Conservation (phyloP, 2,113 vertebrate species). For the Poeciliopsis turrubarensis region DNA sequence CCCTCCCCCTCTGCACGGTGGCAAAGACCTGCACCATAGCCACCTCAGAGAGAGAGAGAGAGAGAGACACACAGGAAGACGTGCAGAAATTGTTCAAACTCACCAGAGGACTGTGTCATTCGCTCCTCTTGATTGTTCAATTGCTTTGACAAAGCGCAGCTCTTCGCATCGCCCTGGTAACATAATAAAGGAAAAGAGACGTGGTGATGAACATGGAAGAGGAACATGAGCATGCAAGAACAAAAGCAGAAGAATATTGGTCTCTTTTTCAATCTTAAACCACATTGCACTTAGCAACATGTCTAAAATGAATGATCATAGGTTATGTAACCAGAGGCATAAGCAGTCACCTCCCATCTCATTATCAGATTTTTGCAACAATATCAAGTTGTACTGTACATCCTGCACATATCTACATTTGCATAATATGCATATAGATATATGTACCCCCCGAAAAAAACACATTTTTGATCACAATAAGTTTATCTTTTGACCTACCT, state of each 20-base stretch:
- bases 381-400: neutral
- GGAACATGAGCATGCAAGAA: constrained; percentile 21
- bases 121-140: constrained; percentile 76
- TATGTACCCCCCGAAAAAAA: neutral
- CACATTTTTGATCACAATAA: neutral
- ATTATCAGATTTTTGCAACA: neutral
- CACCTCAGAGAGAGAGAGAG: too few species aligned
- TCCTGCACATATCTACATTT: neutral
- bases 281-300: neutral
- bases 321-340: neutral
- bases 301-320: constrained; percentile 16
- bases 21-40: neutral
- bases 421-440: neutral
- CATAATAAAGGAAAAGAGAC: constrained; percentile 46
- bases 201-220: constrained; percentile 27
- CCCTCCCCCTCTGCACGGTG: constrained; percentile 16
- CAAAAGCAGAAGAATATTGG: constrained; percentile 5
- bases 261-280: neutral
- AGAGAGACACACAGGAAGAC: neutral
- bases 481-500: constrained; percentile 79
- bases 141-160: constrained; percentile 58
- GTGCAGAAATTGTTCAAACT: constrained; percentile 77
- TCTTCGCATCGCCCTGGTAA: constrained; percentile 84
- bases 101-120: constrained; percentile 81
- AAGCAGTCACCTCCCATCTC: neutral